These are phyloP conservation scores for Heliconius himera DNA, from an alignment of 1,140 invertebrate species.

Conservation along the genomic window DNA sequence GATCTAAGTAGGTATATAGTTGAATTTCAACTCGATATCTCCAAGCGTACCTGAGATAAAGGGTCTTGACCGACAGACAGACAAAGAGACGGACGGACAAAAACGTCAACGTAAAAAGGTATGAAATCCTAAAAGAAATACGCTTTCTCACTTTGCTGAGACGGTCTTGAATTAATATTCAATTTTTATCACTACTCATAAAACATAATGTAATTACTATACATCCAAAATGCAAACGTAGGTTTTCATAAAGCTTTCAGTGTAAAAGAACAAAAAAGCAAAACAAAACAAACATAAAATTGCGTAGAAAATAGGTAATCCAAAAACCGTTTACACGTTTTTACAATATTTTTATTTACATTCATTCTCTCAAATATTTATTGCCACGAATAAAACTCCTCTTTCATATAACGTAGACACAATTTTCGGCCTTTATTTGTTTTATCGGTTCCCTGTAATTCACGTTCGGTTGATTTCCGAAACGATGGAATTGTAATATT, in stretches of 20 bases:
- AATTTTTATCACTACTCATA: not conserved
- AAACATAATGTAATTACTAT: not conserved
- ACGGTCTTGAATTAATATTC: no score
- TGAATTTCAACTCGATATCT: no score
- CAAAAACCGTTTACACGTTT: slow-evolving; percentile 7
- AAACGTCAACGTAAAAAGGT: no score
- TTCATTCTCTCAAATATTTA: slow-evolving; percentile 30
- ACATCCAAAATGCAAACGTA: not conserved
- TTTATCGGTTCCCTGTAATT: slow-evolving; percentile 22
- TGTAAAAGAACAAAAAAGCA: not conserved
- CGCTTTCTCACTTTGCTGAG: no score
- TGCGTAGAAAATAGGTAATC: slow-evolving; percentile 17
- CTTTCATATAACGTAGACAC: slow-evolving; percentile 21
- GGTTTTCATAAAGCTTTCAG: not conserved
- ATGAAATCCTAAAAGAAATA: no score
- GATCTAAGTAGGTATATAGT: no score
- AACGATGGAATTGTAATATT: slow-evolving; percentile 1
- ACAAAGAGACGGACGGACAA: no score
- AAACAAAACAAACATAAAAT: not conserved
- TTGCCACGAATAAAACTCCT: slow-evolving; percentile 25
- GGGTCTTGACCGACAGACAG: no score
- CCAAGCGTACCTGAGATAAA: no score
- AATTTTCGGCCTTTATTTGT: slow-evolving; percentile 21
- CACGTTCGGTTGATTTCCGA: not conserved
- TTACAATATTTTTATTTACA: slow-evolving; percentile 36